phyloP scores from a whole-genome alignment of 35 echinoderm and acorn worm species.

The Apostichopus japonicus region DNA sequence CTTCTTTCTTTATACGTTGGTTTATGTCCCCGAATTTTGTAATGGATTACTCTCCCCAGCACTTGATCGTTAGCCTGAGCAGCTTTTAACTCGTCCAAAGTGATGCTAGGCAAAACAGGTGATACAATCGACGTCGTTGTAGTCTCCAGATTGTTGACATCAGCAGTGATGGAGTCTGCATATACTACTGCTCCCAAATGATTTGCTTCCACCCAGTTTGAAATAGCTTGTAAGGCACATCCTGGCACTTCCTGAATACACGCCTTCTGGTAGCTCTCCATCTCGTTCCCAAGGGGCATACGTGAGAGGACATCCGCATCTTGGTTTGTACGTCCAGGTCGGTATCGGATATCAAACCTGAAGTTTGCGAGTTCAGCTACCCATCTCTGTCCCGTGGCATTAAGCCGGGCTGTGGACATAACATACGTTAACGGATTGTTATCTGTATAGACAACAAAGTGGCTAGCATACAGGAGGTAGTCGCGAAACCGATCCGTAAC shows the following conservation, averaged over 20 bases:
- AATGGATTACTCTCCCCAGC: background rate
- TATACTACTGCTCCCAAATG: background rate
- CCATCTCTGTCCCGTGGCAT: constrained; percentile 29
- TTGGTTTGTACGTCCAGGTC: constrained; percentile 16
- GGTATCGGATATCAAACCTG: background rate
- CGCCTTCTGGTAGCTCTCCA: background rate
- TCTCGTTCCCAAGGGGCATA: background rate
- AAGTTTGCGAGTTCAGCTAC: constrained; percentile 17
- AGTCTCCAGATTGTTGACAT: no score
- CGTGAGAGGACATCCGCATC: constrained; percentile 18
- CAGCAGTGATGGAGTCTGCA: no score
- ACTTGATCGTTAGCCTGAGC: constrained; percentile 35
- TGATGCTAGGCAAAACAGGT: no score
- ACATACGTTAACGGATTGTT: constrained; percentile 47
- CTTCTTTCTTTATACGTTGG: background rate
- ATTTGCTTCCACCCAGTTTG: background rate
- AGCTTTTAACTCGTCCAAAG: no score
- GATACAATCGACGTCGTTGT: no score
- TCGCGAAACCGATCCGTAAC: background rate
- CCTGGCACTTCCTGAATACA: constrained; percentile 4
- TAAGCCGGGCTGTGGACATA: background rate
- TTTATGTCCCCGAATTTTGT: background rate
- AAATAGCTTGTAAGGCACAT: background rate
- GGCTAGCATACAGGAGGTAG: constrained; percentile 26
- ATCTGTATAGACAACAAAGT: constrained; percentile 1